These are phyloP conservation scores for Drosophila pullipes DNA, from an alignment of 2,888 invertebrate species.

Conservation along the genomic window DNA sequence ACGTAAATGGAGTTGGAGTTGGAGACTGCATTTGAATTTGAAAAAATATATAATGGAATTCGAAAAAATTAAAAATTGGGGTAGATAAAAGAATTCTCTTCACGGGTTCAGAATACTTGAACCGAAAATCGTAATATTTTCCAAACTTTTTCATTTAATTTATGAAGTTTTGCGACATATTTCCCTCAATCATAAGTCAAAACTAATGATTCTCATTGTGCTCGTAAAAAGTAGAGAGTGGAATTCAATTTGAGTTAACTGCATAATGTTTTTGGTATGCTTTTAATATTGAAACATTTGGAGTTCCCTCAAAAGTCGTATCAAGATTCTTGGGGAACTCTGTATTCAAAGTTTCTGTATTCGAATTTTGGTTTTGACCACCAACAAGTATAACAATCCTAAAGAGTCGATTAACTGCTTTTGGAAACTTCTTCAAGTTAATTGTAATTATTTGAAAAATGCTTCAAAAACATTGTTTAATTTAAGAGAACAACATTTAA, in stretches of 20 bases:
- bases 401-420: rapidly evolving
- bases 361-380: not conserved
- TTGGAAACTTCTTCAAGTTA: not conserved
- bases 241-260: not conserved
- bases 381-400: not conserved
- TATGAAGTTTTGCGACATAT: not conserved
- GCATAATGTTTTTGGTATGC: not conserved
- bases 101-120: not conserved
- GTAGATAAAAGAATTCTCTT: not conserved
- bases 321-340: not conserved
- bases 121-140: rapidly evolving
- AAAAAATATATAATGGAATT: not conserved
- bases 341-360: not conserved
- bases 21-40: slow-evolving; percentile 1
- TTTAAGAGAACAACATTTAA: not conserved
- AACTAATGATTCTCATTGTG: not conserved
- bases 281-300: not conserved
- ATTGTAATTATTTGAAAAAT: not conserved
- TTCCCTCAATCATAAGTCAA: not conserved
- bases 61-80: not conserved
- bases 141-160: not conserved
- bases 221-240: rapidly evolving
- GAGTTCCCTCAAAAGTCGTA: not conserved
- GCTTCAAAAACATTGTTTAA: rapidly evolving
- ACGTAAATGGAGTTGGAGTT: slow-evolving; percentile 3